Percentiles rank a stretch among this genome's conserved stretches.
These are phyloP conservation scores for Xylota sylvarum DNA, from an alignment of 2,888 invertebrate genomes.

Conservation along the genomic window DNA sequence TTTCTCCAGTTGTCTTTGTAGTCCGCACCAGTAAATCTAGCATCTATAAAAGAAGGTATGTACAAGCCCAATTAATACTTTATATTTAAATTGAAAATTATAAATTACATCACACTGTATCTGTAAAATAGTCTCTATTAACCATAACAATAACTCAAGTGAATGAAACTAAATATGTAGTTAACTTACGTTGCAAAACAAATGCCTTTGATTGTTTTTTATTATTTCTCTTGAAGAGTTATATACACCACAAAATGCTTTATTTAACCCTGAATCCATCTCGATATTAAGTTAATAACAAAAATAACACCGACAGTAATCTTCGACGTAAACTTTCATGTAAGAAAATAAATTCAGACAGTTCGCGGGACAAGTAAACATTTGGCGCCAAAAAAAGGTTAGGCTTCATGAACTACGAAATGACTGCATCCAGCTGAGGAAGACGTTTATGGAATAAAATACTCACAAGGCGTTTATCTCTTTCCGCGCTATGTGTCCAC, in stretches of 20 bases:
- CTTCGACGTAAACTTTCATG: neutral
- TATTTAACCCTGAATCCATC: conserved; percentile 81
- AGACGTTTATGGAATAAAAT: too few species aligned
- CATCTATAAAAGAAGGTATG: conserved; percentile 81
- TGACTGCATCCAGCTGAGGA: neutral
- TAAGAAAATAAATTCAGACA: conserved; percentile 24
- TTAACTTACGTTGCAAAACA: conserved; percentile 83
- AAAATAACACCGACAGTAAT: conserved; percentile 17
- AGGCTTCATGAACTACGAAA: neutral
- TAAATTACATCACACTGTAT: conserved; percentile 45
- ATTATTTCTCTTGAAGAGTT: conserved; percentile 83
- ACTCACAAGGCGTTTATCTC: too few species aligned
- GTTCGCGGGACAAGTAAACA: conserved; percentile 44
- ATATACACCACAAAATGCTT: conserved; percentile 83
- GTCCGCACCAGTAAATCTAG: conserved; percentile 84
- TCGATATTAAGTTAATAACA: conserved; percentile 21
- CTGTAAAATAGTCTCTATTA: conserved; percentile 23
- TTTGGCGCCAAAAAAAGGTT: conserved; percentile 59
- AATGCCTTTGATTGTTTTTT: conserved; percentile 82
- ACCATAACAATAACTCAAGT: neutral
- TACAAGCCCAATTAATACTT: too few species aligned
- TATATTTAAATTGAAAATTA: neutral
- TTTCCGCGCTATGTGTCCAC: too few species aligned
- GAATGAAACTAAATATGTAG: neutral
- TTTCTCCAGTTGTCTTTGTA: conserved; percentile 82